Evolutionary conservation across 2,888 invertebrate species (phyloP).

Genomic region (Diaphora mendica): DNA sequence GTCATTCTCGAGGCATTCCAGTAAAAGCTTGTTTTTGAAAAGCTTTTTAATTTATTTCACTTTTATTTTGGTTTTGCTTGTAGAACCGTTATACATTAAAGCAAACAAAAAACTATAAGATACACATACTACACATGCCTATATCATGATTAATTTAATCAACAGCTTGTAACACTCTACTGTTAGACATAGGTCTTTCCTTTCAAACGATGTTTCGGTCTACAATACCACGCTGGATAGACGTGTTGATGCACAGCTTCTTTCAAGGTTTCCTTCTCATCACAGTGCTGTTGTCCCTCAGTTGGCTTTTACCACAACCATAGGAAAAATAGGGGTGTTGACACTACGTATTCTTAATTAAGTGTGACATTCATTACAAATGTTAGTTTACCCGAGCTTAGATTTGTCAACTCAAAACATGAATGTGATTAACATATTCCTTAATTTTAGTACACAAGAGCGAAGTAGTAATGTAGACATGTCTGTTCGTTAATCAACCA

Average conservation of each 20-base stretch:
- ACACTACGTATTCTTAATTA: neutral
- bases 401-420: conserved; percentile 21
- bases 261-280: too few species aligned
- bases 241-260: too few species aligned
- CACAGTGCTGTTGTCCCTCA: too few species aligned
- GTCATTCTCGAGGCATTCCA: too few species aligned
- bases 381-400: conserved; percentile 2
- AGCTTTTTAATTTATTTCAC: too few species aligned
- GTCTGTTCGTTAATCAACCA: conserved; percentile 31
- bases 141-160: neutral
- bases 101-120: neutral
- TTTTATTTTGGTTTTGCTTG: conserved; percentile 7
- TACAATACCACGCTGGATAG: too few species aligned
- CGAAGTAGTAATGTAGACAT: conserved; percentile 7
- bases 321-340: neutral
- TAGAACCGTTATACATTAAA: neutral
- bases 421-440: conserved; percentile 4
- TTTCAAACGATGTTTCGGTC: too few species aligned
- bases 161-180: too few species aligned
- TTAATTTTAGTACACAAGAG: conserved; percentile 11
- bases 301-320: too few species aligned
- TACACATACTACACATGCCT: neutral
- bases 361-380: neutral
- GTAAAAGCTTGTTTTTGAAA: too few species aligned
- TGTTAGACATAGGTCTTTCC: too few species aligned